These are phyloP conservation scores for Hapalemur alaotrensis DNA, from an alignment of 2,797 vertebrate genomes.

Conservation along the genomic window DNA sequence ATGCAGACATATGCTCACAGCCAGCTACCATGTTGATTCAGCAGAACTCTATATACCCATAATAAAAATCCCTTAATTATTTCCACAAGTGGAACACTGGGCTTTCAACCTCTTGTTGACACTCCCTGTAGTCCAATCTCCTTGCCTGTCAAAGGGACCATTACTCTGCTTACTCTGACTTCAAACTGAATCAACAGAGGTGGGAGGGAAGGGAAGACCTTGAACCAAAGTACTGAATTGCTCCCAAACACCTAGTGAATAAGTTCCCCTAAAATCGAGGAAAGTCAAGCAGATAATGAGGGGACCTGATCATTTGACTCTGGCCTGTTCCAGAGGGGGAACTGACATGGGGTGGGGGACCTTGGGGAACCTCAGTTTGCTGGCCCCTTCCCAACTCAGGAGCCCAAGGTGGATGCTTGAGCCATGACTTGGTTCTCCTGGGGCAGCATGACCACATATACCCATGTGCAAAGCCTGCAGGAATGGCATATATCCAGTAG, in stretches of 20 bases:
- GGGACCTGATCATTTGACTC: background rate
- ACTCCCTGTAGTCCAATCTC: background rate
- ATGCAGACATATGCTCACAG: conserved; percentile 37
- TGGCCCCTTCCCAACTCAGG: background rate
- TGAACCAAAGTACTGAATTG: conserved; percentile 34
- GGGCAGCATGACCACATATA: background rate
- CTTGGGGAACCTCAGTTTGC: background rate
- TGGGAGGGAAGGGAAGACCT: conserved; percentile 14
- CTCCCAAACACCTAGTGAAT: conserved; percentile 28
- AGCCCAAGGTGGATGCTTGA: background rate
- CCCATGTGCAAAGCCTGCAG: background rate
- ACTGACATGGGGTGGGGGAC: background rate
- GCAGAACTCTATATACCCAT: conserved; percentile 9
- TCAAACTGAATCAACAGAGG: background rate
- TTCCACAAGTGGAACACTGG: conserved; percentile 48
- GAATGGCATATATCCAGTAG: conserved; percentile 8
- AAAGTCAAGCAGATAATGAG: conserved; percentile 38
- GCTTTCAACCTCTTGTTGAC: conserved; percentile 29
- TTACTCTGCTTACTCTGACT: background rate
- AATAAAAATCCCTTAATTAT: conserved; percentile 58
- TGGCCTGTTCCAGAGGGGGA: background rate
- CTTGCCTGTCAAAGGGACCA: background rate
- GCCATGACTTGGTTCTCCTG: background rate
- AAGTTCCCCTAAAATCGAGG: background rate
- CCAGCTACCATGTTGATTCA: conserved; percentile 40